phyloP scores from a whole-genome alignment of 2,113 vertebrate genomes.

The Trematocara variabile region DNA sequence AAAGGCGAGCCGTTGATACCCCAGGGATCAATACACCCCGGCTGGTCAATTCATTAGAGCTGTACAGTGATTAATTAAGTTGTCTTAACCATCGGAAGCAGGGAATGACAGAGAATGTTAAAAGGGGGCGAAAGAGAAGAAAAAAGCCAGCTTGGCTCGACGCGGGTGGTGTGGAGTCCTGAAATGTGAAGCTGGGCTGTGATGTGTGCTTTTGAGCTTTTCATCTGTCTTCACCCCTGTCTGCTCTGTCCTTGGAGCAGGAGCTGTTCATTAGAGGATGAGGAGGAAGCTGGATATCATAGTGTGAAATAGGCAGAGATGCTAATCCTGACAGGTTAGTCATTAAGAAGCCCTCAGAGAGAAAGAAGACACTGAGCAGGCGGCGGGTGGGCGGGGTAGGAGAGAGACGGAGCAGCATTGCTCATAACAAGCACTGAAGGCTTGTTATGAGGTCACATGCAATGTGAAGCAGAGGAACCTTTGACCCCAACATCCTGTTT shows the following conservation, averaged over 20 bases:
- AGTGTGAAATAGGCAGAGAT: conserved; percentile 60
- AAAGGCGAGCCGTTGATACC: conserved; percentile 44
- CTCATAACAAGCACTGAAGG: background rate
- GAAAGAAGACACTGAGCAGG: conserved; percentile 12
- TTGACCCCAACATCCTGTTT: conserved; percentile 18
- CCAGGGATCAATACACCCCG: conserved; percentile 62
- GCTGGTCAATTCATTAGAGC: conserved; percentile 68
- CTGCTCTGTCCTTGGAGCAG: conserved; percentile 53
- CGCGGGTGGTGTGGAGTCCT: conserved; percentile 1
- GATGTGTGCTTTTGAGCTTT: conserved; percentile 35
- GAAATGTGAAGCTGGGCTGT: conserved; percentile 46
- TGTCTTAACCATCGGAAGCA: conserved; percentile 52
- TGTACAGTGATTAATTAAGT: conserved; percentile 70
- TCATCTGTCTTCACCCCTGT: conserved; percentile 51
- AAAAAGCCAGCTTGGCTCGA: conserved; percentile 1
- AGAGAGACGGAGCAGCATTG: background rate
- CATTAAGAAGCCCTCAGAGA: conserved; percentile 62
- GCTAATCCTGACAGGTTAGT: conserved; percentile 68
- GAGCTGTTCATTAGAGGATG: conserved; percentile 57
- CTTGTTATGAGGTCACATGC: conserved; percentile 28
- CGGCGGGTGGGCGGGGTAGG: background rate
- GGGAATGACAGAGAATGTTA: conserved; percentile 25
- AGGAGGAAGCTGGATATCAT: conserved; percentile 43
- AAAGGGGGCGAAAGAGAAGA: conserved; percentile 23
- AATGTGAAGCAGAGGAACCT: conserved; percentile 17